Conservation (phyloP, 1,140 invertebrate genomes). For the Musca vetustissima region DNA sequence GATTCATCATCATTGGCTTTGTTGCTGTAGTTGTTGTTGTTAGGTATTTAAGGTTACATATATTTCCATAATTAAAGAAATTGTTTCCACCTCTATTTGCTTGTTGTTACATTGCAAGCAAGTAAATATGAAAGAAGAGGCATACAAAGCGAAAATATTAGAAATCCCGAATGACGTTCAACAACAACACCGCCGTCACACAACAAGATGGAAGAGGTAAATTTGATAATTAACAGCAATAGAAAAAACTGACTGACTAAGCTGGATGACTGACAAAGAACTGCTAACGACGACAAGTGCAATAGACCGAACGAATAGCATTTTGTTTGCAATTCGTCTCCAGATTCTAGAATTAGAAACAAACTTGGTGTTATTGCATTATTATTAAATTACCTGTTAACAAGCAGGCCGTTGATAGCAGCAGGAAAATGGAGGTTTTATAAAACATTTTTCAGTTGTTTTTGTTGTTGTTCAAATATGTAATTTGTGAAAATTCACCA, state of each 20-base stretch:
- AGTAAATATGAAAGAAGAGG: too few relatives aligned
- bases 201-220: slow-evolving; percentile 1
- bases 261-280: slow-evolving; percentile 11
- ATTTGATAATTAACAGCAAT: background rate
- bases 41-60: too few relatives aligned
- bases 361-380: background rate
- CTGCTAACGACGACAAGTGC: too few relatives aligned
- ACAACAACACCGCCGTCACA: too few relatives aligned
- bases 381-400: slow-evolving; percentile 12
- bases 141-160: too few relatives aligned
- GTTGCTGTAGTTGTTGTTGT: too few relatives aligned
- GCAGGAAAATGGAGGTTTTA: slow-evolving; percentile 7
- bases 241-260: background rate
- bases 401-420: slow-evolving; percentile 10
- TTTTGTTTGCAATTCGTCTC: background rate
- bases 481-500: background rate
- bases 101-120: too few relatives aligned
- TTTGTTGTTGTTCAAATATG: background rate
- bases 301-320: background rate
- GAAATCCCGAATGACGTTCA: too few relatives aligned
- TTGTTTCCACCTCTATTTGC: too few relatives aligned
- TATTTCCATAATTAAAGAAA: too few relatives aligned
- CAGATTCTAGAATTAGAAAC: background rate
- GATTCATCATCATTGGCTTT: too few relatives aligned
- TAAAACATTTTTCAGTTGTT: slow-evolving; percentile 11